Conservation (phyloP, 2,888 invertebrate genomes). For the Pseudanteris insignis region DNA sequence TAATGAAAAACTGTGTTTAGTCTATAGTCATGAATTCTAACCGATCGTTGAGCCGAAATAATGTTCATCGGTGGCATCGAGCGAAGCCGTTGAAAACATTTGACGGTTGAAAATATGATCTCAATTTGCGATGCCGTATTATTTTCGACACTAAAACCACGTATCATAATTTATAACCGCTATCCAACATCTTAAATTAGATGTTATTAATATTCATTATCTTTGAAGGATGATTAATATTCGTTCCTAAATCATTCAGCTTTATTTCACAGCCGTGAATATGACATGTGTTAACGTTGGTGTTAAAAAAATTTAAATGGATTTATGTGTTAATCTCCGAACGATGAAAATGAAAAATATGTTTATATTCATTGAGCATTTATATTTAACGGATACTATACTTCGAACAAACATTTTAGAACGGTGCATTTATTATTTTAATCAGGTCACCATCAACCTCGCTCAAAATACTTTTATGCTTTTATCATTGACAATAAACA, state of each 20-base stretch:
- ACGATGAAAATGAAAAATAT: slow-evolving; percentile 1
- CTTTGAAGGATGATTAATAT: slow-evolving; percentile 14
- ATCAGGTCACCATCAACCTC: no score
- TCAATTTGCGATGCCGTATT: background rate
- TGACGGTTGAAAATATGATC: background rate
- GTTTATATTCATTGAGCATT: background rate
- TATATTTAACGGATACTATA: background rate
- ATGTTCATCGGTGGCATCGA: no score
- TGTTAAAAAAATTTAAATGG: slow-evolving; percentile 5
- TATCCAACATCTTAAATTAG: slow-evolving; percentile 17
- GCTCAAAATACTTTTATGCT: no score
- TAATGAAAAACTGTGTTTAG: no score
- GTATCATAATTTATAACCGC: slow-evolving; percentile 10
- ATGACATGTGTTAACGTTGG: slow-evolving; percentile 12
- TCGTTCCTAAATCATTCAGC: slow-evolving; percentile 10
- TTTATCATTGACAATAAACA: no score
- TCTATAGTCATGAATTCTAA: no score
- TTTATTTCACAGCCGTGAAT: slow-evolving; percentile 5
- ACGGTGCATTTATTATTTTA: no score
- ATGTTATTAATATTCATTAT: slow-evolving; percentile 22
- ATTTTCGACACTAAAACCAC: slow-evolving; percentile 8
- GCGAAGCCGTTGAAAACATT: slow-evolving; percentile 1
- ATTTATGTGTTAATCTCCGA: slow-evolving; percentile 7
- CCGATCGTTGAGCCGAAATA: no score
- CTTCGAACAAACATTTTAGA: no score